phyloP scores from a whole-genome alignment of 2,113 vertebrate species.

The Chamaea fasciata region DNA sequence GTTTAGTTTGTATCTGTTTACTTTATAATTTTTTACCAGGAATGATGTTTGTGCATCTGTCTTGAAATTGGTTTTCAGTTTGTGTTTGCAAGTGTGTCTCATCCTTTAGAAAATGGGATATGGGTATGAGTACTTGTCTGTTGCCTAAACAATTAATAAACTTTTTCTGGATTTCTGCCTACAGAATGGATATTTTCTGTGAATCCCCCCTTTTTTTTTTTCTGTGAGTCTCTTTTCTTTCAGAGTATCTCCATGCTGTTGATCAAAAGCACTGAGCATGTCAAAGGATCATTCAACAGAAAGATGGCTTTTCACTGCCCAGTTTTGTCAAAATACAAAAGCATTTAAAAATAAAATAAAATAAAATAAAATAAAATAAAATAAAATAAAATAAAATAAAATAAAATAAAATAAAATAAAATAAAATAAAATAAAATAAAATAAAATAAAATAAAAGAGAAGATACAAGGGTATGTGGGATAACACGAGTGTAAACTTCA shows the following conservation, averaged over 20 bases:
- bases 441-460: background rate
- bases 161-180: background rate
- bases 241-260: background rate
- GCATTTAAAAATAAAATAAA: background rate
- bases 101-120: background rate
- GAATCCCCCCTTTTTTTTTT: background rate
- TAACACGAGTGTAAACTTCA: background rate
- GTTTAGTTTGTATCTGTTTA: background rate
- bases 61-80: background rate
- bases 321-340: background rate
- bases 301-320: background rate
- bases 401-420: too few species aligned
- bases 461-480: background rate
- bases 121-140: fast-evolving
- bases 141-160: background rate
- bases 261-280: background rate
- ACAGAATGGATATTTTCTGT: background rate
- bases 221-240: background rate
- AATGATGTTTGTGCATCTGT: fast-evolving
- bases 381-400: too few species aligned
- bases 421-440: too few species aligned
- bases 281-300: background rate
- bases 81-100: background rate
- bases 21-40: background rate
- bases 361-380: too few species aligned